A percentile compares a stretch with the other conserved stretches of the same genome.
These are phyloP conservation scores for Irena cyanogastra DNA, from an alignment of 2,113 vertebrate genomes.

Conservation along the genomic window DNA sequence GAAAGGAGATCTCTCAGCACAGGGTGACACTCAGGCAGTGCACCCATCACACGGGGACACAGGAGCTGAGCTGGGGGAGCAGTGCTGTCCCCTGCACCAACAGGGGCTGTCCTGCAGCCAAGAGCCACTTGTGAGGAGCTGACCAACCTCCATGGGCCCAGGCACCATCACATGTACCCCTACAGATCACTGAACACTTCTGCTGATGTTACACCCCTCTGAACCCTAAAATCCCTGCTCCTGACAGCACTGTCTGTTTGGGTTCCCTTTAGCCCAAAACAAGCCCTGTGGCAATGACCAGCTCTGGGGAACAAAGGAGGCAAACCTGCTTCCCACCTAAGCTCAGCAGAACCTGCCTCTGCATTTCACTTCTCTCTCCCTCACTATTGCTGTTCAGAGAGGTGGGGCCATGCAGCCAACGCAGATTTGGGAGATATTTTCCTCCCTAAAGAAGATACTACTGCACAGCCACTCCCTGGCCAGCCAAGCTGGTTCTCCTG, in stretches of 20 bases:
- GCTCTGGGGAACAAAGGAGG: neutral
- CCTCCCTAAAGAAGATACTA: neutral
- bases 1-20: neutral
- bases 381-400: neutral
- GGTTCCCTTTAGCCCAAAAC: neutral
- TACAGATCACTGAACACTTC: neutral
- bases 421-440: neutral
- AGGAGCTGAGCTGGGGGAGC: neutral
- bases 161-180: neutral
- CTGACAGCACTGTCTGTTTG: rapidly evolving
- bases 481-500: neutral
- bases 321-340: neutral
- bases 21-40: neutral
- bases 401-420: neutral
- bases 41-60: rapidly evolving
- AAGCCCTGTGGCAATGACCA: neutral
- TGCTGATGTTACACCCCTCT: too few species aligned
- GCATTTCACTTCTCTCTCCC: neutral
- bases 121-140: neutral
- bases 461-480: neutral
- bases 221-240: neutral
- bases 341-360: neutral
- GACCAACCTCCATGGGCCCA: rapidly evolving
- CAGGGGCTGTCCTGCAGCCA: neutral
- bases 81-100: rapidly evolving